Percentiles rank a stretch among this genome's conserved stretches.
Evolutionary conservation across 1,140 invertebrate species (phyloP).

Genomic region (Agrypnia vestita): DNA sequence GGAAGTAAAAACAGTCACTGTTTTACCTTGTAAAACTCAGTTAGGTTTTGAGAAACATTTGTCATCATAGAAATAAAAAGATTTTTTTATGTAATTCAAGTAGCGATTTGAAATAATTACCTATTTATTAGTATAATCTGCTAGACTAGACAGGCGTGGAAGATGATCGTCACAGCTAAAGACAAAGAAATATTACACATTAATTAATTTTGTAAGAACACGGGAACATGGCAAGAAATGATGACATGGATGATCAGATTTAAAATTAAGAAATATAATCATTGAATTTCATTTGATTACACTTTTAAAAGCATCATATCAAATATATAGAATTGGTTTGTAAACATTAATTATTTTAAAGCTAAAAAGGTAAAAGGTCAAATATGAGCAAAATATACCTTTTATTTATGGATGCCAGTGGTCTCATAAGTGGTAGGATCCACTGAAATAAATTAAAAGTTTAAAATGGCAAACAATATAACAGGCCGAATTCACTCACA

Average conservation of each 20-base stretch:
- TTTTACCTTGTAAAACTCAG: constrained; percentile 42
- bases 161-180: neutral
- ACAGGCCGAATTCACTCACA: too few relatives aligned
- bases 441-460: too few relatives aligned
- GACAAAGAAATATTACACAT: constrained; percentile 15
- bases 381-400: too few relatives aligned
- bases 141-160: neutral
- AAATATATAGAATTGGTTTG: neutral
- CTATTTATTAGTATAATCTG: neutral
- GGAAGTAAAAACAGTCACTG: constrained; percentile 47
- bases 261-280: constrained; percentile 11
- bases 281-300: constrained; percentile 48
- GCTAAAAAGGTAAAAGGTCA: too few relatives aligned
- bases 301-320: constrained; percentile 48
- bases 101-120: neutral
- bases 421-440: too few relatives aligned
- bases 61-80: constrained; percentile 17
- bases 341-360: too few relatives aligned
- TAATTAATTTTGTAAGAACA: neutral
- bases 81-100: neutral
- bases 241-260: neutral
- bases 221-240: neutral
- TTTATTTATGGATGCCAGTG: too few relatives aligned
- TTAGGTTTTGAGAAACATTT: constrained; percentile 32
- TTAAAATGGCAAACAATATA: too few relatives aligned